These are phyloP conservation scores for Sitodiplosis mosellana DNA, from an alignment of 1,140 invertebrate species.

Conservation along the genomic window DNA sequence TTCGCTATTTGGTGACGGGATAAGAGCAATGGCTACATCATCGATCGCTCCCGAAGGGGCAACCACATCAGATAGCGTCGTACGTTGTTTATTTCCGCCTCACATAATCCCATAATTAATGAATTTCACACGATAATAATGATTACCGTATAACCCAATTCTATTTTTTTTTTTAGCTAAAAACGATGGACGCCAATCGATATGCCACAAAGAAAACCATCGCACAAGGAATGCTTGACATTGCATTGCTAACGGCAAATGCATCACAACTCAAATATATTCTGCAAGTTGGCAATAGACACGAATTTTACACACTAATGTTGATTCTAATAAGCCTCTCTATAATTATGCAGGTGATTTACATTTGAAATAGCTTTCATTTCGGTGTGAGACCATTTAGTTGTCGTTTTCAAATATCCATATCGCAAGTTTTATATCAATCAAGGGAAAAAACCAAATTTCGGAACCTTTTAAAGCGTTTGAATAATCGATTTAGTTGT, in stretches of 20 bases:
- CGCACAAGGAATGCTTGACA: constrained; percentile 63
- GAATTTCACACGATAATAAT: too few species aligned
- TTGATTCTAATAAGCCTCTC: constrained; percentile 62
- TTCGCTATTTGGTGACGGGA: too few species aligned
- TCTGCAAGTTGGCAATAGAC: constrained; percentile 58
- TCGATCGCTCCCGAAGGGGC: too few species aligned
- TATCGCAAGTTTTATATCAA: too few species aligned
- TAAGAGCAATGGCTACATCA: too few species aligned
- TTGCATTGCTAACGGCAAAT: constrained; percentile 61
- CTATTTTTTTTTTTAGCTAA: constrained; percentile 28
- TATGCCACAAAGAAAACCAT: constrained; percentile 80
- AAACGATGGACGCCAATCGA: constrained; percentile 54
- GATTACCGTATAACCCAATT: not conserved
- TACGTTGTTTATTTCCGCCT: too few species aligned
- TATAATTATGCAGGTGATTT: constrained; percentile 66
- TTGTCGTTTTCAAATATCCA: too few species aligned
- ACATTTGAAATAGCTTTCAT: not conserved
- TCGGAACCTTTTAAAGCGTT: too few species aligned
- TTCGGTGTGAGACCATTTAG: not conserved
- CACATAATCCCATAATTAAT: too few species aligned
- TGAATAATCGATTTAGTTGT: too few species aligned
- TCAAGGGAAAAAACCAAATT: too few species aligned
- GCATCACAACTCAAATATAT: constrained; percentile 81
- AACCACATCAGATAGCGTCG: too few species aligned
- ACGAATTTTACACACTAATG: constrained; percentile 68